Percentiles rank a stretch among this genome's conserved stretches.
These are phyloP conservation scores for Acridotheres tristis DNA, from an alignment of 2,797 vertebrate species.

Conservation along the genomic window DNA sequence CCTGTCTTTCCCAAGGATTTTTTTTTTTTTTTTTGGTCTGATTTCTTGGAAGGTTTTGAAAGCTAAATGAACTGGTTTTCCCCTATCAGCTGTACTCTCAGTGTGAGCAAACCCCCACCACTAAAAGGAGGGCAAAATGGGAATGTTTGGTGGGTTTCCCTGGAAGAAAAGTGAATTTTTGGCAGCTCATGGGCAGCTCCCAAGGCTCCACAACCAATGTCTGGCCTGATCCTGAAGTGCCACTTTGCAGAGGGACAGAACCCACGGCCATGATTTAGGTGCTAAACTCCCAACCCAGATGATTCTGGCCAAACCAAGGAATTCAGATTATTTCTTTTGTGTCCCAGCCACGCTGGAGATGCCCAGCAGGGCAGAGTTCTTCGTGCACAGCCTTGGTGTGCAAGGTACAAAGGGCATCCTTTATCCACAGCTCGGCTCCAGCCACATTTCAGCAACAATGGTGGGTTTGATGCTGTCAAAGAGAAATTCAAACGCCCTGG, in stretches of 20 bases:
- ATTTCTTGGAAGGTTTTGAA: background rate
- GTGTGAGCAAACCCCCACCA: background rate
- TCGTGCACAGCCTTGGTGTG: background rate
- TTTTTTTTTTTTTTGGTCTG: background rate
- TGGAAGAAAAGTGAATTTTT: background rate
- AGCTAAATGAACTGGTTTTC: background rate
- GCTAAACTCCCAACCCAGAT: background rate
- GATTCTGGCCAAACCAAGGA: background rate
- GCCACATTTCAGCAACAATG: background rate
- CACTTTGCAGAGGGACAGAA: background rate
- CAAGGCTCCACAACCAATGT: fast-evolving
- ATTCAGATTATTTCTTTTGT: background rate
- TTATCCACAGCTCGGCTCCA: background rate
- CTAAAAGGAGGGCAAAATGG: background rate
- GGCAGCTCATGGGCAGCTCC: background rate
- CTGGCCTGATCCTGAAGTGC: background rate
- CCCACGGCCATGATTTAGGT: fast-evolving
- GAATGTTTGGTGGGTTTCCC: background rate
- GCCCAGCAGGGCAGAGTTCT: background rate
- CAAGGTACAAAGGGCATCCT: background rate
- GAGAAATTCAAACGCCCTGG: background rate
- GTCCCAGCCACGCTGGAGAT: background rate
- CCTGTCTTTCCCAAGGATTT: background rate
- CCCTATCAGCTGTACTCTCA: background rate
- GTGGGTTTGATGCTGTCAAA: background rate